These are phyloP conservation scores for Trichonephila clavata DNA, from an alignment of 1,140 invertebrate species.

Conservation along the genomic window DNA sequence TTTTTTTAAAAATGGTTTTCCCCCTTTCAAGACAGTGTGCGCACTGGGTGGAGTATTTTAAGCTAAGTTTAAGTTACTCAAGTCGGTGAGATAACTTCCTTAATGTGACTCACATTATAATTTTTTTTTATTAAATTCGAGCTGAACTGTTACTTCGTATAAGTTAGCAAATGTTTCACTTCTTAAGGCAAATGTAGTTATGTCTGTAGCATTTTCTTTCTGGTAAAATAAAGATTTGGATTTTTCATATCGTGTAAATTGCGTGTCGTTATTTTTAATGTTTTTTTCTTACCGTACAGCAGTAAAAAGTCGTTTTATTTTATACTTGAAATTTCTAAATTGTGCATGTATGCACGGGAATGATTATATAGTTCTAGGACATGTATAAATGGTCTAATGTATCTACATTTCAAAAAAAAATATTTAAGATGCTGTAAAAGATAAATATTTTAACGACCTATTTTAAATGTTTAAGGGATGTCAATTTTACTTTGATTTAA, in stretches of 20 bases:
- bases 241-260: background rate
- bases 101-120: constrained; percentile 8
- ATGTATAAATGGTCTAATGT: too few relatives aligned
- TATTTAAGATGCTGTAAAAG: too few relatives aligned
- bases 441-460: too few relatives aligned
- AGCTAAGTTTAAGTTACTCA: constrained; percentile 17
- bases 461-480: too few relatives aligned
- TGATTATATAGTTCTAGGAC: too few relatives aligned
- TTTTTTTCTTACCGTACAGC: background rate
- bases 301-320: too few relatives aligned
- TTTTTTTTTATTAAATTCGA: background rate
- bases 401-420: too few relatives aligned
- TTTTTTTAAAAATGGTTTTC: background rate
- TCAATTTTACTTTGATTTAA: too few relatives aligned
- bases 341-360: too few relatives aligned
- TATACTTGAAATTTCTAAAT: too few relatives aligned
- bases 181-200: background rate
- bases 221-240: background rate
- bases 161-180: background rate
- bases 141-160: background rate
- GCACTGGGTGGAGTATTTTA: background rate
- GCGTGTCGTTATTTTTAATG: background rate
- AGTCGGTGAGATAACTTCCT: constrained; percentile 16
- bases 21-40: background rate
- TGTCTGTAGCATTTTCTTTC: background rate